Evolutionary conservation across 2,797 vertebrate species (phyloP).

Genomic region (Silurus lanzhouensis): DNA sequence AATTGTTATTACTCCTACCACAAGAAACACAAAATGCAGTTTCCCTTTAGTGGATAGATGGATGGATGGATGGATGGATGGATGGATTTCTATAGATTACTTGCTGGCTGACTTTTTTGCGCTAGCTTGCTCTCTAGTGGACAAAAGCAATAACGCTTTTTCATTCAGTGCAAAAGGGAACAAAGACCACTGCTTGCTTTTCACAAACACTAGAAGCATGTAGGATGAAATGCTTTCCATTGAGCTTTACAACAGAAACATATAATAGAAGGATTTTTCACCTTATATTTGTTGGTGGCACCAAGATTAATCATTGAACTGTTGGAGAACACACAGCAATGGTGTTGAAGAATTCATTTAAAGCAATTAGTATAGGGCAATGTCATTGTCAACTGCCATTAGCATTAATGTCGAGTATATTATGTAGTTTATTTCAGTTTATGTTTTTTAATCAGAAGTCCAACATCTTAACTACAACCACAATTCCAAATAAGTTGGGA

Average conservation of each 20-base stretch:
- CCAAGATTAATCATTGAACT: background rate
- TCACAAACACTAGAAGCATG: background rate
- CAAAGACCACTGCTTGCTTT: background rate
- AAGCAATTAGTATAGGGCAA: background rate
- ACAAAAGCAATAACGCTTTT: background rate
- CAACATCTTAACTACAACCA: no score
- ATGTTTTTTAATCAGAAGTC: background rate
- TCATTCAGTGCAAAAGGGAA: background rate
- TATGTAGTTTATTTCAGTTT: background rate
- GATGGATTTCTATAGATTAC: background rate
- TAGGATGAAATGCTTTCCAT: background rate
- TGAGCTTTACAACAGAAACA: background rate
- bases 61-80: background rate
- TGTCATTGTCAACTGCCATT: background rate
- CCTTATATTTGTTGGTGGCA: background rate
- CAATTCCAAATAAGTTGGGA: no score
- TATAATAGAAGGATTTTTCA: background rate
- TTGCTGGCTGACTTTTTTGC: background rate
- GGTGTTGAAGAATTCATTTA: background rate
- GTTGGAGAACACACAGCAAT: background rate
- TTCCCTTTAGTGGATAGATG: background rate
- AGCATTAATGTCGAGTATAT: background rate
- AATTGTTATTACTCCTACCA: background rate
- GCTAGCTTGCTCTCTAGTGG: conserved; percentile 20
- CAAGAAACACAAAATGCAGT: background rate